Evolutionary conservation across 2,888 invertebrate genomes (phyloP).

Genomic region (Eumacrocentrus americanus): DNA sequence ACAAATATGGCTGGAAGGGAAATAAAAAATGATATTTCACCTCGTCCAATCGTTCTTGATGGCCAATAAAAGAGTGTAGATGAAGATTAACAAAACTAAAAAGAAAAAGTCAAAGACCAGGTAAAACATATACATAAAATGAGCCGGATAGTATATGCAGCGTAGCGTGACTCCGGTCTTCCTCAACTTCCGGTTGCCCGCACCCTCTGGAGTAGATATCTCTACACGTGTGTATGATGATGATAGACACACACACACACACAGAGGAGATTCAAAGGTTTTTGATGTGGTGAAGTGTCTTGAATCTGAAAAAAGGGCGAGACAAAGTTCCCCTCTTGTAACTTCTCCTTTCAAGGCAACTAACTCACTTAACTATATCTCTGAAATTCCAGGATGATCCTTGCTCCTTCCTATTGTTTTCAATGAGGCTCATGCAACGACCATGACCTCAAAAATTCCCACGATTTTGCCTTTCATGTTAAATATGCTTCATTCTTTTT

Average conservation of each 20-base stretch:
- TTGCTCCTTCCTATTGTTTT: constrained; percentile 18
- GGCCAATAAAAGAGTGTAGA: neutral
- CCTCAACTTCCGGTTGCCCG: constrained; percentile 30
- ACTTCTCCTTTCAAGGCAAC: neutral
- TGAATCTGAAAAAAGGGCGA: no score
- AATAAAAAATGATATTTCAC: no score
- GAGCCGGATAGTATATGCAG: constrained; percentile 43
- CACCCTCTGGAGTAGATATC: constrained; percentile 19
- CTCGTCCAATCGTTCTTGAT: neutral
- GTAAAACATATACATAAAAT: neutral
- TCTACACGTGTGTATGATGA: neutral
- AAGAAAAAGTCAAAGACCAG: constrained; percentile 1
- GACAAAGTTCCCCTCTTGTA: neutral
- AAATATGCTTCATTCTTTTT: neutral
- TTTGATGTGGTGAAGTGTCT: no score
- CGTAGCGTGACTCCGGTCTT: constrained; percentile 59
- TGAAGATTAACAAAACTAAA: neutral
- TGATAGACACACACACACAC: neutral
- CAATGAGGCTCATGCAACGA: constrained; percentile 32
- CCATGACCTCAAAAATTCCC: constrained; percentile 43
- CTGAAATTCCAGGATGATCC: constrained; percentile 26
- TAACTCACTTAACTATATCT: constrained; percentile 5
- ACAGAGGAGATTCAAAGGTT: no score
- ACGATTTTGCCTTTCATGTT: constrained; percentile 31
- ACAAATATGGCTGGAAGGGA: neutral